Conservation (phyloP, 1,140 invertebrate species). For the Caerostris extrusa region DNA sequence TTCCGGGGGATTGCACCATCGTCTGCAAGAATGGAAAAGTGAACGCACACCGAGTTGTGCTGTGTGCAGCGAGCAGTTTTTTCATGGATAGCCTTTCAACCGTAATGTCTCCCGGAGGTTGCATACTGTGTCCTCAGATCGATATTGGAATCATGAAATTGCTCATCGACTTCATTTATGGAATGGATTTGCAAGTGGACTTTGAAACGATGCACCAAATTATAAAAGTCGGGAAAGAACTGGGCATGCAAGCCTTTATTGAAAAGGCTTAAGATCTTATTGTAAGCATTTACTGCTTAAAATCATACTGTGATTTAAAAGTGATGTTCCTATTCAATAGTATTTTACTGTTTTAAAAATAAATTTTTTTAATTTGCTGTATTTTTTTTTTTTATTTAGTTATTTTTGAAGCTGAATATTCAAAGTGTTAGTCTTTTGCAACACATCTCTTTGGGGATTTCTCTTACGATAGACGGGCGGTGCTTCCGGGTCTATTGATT, state of each 20-base stretch:
- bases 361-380: no score
- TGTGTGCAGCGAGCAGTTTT: background rate
- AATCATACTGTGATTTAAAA: no score
- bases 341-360: no score
- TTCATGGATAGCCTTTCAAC: background rate
- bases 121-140: background rate
- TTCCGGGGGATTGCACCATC: background rate
- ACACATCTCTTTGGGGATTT: no score
- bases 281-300: no score
- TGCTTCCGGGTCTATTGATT: no score
- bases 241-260: background rate
- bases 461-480: no score
- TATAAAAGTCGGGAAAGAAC: background rate
- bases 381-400: no score
- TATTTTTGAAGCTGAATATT: no score
- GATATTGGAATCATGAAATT: background rate
- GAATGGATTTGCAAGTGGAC: background rate
- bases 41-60: background rate
- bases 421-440: no score
- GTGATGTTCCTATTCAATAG: no score
- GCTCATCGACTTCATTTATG: background rate
- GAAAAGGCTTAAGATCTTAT: background rate
- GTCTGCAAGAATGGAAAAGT: slow-evolving; percentile 14
- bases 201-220: background rate
- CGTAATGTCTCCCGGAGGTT: background rate